Evolutionary conservation across 1,140 invertebrate genomes (phyloP), one percentile per base, ranked within the genome.

Genomic region (Adelges cooleyi): DNA sequence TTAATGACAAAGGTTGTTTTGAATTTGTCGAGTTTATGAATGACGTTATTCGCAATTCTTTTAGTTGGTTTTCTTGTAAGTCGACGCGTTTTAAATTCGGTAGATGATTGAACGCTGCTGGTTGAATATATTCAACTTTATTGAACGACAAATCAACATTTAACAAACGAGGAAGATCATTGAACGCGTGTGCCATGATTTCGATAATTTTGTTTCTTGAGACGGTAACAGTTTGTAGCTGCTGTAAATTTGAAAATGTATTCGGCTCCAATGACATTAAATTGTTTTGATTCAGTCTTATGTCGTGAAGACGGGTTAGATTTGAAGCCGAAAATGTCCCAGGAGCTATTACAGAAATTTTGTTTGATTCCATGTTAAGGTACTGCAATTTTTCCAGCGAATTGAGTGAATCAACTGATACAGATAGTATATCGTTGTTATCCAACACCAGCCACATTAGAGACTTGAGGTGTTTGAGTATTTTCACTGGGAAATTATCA

Each of bases 371-470:
- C 68, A 95, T 73, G 76, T 92, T 92, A 20, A 92, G 77, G 73
- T 92, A 92, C 68, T 85, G 84, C 13, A 94, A 72, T 69, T 86
- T 81, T 3, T 81, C 78, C 70, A 87, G 83, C 0, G 82, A 80
- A 25, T 84, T 82, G 11, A 84, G 77, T 1, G 79, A 74, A 0
- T 75, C 75, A 25, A 82, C 76, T 15, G 84, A 81, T 1, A 92
- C 77, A 0, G 78, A 80, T 69, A 85, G 82, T 67, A 92, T 82
- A 71, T 90, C 87, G 70, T 94, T 95, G 74, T 92, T 90, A 73
- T 95, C 90, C 67, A 93, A 75, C 11, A 90, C 87, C 29, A 95
- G 76, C 88, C 89, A 92, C 69, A 85, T 81, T 0, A 95, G 77
- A 70, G 84, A 83, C 13, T 77, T 80, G 5, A 94, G 77, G 1